phyloP scores from a whole-genome alignment of 2,797 vertebrate species.

The Sternotherus odoratus region DNA sequence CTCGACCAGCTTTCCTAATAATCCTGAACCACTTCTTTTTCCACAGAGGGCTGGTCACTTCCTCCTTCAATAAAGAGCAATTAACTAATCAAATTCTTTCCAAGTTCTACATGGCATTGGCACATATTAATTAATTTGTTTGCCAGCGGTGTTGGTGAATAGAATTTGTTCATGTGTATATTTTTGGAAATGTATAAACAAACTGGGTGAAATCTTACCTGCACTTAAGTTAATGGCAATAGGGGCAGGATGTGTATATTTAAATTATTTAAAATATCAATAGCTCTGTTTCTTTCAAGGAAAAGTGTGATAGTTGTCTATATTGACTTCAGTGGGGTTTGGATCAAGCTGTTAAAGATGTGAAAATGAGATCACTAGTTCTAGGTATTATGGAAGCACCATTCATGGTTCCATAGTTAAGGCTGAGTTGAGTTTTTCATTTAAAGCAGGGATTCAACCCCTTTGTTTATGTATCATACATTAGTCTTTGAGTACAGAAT shows the following conservation, averaged over 20 bases:
- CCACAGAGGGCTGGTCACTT: too few relatives aligned
- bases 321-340: not conserved
- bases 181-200: not conserved
- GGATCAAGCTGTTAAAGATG: not conserved
- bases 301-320: not conserved
- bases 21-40: too few relatives aligned
- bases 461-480: not conserved
- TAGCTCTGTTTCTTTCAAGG: not conserved
- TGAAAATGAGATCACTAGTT: not conserved
- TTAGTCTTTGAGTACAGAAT: not conserved
- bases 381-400: not conserved
- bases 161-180: not conserved
- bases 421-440: not conserved
- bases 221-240: not conserved
- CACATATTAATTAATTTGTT: not conserved
- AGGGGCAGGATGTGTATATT: not conserved
- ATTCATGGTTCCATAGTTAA: fast-evolving
- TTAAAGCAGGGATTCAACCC: not conserved
- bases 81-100: not conserved
- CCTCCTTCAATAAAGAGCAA: not conserved
- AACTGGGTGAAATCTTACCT: not conserved
- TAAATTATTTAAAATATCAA: not conserved
- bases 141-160: not conserved
- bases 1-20: too few relatives aligned
- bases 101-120: not conserved